These are phyloP conservation scores for Sycobia sp. DNA, from an alignment of 1,140 invertebrate genomes.

Conservation along the genomic window DNA sequence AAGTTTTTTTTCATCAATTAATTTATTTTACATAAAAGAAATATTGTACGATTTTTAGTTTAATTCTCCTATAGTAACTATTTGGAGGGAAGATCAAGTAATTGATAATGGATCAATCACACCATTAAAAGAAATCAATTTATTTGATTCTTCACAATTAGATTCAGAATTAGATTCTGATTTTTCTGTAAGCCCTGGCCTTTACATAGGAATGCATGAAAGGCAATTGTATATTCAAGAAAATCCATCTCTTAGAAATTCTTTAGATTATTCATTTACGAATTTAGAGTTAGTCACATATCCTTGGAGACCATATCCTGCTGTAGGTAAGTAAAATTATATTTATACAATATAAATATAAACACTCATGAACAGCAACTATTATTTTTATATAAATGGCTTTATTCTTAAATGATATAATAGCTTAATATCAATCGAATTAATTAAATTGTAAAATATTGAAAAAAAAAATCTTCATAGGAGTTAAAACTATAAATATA, in stretches of 20 bases:
- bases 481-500: no score
- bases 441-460: no score
- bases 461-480: not conserved
- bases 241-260: slow-evolving; percentile 58
- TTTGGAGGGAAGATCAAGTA: slow-evolving; percentile 73
- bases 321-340: slow-evolving; percentile 49
- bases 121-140: slow-evolving; percentile 73
- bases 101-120: slow-evolving; percentile 38
- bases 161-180: slow-evolving; percentile 54
- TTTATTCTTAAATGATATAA: not conserved
- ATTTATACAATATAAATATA: not conserved
- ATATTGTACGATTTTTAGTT: slow-evolving; percentile 63
- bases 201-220: slow-evolving; percentile 87
- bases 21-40: slow-evolving; percentile 4
- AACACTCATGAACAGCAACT: no score
- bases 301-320: slow-evolving; percentile 74
- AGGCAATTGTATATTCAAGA: slow-evolving; percentile 84
- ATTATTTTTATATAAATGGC: no score
- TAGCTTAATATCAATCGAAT: no score
- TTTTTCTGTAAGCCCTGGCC: slow-evolving; percentile 63
- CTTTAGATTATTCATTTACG: slow-evolving; percentile 47
- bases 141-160: slow-evolving; percentile 70
- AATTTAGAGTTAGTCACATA: slow-evolving; percentile 54
- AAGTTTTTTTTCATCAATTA: no score
- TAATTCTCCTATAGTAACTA: slow-evolving; percentile 80